Conservation (phyloP, 1,140 invertebrate genomes). For the Euwallacea similis region DNA sequence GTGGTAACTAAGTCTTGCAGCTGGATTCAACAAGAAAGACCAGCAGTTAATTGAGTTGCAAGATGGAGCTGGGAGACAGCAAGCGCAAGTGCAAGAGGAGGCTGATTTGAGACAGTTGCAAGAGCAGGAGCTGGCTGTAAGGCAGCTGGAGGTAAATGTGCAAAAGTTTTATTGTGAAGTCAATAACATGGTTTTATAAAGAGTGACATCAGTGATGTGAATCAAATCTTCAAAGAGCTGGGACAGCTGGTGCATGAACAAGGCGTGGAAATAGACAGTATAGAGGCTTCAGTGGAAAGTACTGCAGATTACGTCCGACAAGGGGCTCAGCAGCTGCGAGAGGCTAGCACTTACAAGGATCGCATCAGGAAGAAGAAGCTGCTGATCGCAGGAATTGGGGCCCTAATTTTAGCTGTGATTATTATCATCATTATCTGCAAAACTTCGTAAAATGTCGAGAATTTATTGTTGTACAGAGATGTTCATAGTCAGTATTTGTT, state of each 20-base stretch:
- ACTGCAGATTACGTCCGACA: conserved; percentile 84
- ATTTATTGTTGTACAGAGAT: too few species aligned
- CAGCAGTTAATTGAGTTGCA: conserved; percentile 69
- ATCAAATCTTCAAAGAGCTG: conserved; percentile 98
- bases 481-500: too few species aligned
- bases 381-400: conserved; percentile 68
- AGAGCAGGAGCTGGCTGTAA: conserved; percentile 88
- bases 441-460: conserved; percentile 8
- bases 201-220: conserved; percentile 93
- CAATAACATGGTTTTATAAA: conserved; percentile 56
- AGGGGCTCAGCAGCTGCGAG: conserved; percentile 76
- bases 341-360: conserved; percentile 84
- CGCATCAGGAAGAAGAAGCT: conserved; percentile 87
- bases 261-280: conserved; percentile 94
- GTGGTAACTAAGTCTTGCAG: conserved; percentile 23
- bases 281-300: conserved; percentile 93
- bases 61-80: conserved; percentile 60
- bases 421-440: conserved; percentile 64
- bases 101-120: conserved; percentile 81
- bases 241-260: conserved; percentile 96
- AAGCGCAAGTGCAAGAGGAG: conserved; percentile 82
- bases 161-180: background rate
- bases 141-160: conserved; percentile 80
- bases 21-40: conserved; percentile 57
- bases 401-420: conserved; percentile 69